Evolutionary conservation across 2,113 vertebrate species (phyloP).

Genomic region (Bothrops jararaca): DNA sequence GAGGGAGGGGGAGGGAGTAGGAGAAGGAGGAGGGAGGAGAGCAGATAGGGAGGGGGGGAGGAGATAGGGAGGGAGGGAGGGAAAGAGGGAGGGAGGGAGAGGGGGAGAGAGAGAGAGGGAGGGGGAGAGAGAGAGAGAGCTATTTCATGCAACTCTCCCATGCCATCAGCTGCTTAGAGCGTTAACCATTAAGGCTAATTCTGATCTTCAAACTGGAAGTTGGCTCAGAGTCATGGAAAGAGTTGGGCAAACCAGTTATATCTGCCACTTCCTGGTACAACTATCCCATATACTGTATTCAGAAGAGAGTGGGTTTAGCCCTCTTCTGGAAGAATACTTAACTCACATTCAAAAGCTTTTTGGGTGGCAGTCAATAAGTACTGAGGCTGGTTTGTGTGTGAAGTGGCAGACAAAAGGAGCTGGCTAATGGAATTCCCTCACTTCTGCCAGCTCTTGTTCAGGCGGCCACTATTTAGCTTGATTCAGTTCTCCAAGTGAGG

Average conservation of each 20-base stretch:
- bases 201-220: neutral
- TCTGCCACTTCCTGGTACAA: neutral
- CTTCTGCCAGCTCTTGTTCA: neutral
- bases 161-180: neutral
- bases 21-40: no score
- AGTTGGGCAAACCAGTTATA: neutral
- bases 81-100: no score
- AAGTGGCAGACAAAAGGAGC: neutral
- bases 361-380: neutral
- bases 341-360: neutral
- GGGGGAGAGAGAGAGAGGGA: no score
- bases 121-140: neutral
- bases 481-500: neutral
- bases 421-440: neutral
- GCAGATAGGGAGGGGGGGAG: no score
- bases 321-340: neutral
- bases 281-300: neutral
- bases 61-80: rapidly evolving
- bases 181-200: neutral
- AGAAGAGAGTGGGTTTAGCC: neutral
- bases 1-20: no score
- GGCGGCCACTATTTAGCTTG: neutral
- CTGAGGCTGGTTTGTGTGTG: neutral
- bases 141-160: neutral
- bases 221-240: neutral